phyloP scores from a whole-genome alignment of 2,797 vertebrate species.

The Schizopygopsis malacanthus region DNA sequence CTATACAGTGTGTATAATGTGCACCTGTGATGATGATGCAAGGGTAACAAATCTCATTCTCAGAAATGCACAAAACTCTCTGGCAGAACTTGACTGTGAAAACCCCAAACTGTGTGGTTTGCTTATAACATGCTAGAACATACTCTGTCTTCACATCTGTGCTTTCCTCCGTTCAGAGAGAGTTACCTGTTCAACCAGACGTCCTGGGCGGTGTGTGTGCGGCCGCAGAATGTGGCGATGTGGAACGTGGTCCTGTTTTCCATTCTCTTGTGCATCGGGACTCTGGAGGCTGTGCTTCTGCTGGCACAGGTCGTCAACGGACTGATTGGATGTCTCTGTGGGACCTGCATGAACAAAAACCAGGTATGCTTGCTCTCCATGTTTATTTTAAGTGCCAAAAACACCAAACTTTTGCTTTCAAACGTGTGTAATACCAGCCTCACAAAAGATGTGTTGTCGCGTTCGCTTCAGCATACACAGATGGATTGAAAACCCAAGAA shows the following conservation, averaged over 20 bases:
- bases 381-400: neutral
- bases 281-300: slow-evolving; percentile 58
- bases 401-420: neutral
- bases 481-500: slow-evolving; percentile 3
- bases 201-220: slow-evolving; percentile 47
- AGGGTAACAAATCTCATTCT: neutral
- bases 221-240: slow-evolving; percentile 45
- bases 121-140: neutral
- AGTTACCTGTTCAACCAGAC: slow-evolving; percentile 62
- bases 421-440: slow-evolving; percentile 3
- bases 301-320: slow-evolving; percentile 59
- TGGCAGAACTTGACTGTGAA: neutral
- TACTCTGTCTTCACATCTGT: neutral
- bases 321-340: slow-evolving; percentile 63
- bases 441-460: slow-evolving; percentile 3
- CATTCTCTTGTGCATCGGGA: slow-evolving; percentile 46
- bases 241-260: slow-evolving; percentile 67
- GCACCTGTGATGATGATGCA: neutral
- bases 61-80: too few relatives aligned
- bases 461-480: slow-evolving; percentile 13
- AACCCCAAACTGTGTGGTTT: neutral
- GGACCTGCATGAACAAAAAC: slow-evolving; percentile 27
- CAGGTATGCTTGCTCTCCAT: neutral
- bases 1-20: neutral
- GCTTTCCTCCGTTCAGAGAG: slow-evolving; percentile 5